Evolutionary conservation across 2,888 invertebrate species (phyloP).

Genomic region (Dendrolimus houi): DNA sequence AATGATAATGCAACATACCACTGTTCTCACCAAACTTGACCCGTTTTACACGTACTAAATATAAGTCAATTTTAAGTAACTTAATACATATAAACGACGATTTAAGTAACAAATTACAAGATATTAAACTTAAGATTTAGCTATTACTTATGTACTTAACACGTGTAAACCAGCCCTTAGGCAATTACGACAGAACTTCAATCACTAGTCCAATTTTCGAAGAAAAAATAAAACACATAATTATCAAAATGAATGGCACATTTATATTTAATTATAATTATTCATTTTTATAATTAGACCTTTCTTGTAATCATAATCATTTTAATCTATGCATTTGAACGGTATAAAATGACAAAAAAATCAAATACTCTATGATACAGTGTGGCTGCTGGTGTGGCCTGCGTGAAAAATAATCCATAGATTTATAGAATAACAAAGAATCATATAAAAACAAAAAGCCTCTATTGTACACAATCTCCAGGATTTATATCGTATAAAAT

Average conservation of each 20-base stretch:
- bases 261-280: slow-evolving; percentile 77
- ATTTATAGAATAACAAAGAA: slow-evolving; percentile 25
- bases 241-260: slow-evolving; percentile 78
- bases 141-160: no score
- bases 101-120: no score
- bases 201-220: no score
- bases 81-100: no score
- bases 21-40: no score
- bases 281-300: slow-evolving; percentile 75
- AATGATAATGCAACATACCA: no score
- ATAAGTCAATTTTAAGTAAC: no score
- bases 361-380: slow-evolving; percentile 54
- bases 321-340: slow-evolving; percentile 68
- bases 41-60: no score
- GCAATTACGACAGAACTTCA: no score
- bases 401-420: slow-evolving; percentile 16
- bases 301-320: slow-evolving; percentile 65
- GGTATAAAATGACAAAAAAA: slow-evolving; percentile 32
- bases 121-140: no score
- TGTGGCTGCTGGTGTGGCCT: slow-evolving; percentile 17
- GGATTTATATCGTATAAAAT: slow-evolving; percentile 24
- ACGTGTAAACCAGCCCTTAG: no score
- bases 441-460: slow-evolving; percentile 50
- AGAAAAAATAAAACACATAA: slow-evolving; percentile 60
- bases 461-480: slow-evolving; percentile 57